Conservation (phyloP, 2,113 vertebrate genomes). For the Ploceus nigricollis region DNA sequence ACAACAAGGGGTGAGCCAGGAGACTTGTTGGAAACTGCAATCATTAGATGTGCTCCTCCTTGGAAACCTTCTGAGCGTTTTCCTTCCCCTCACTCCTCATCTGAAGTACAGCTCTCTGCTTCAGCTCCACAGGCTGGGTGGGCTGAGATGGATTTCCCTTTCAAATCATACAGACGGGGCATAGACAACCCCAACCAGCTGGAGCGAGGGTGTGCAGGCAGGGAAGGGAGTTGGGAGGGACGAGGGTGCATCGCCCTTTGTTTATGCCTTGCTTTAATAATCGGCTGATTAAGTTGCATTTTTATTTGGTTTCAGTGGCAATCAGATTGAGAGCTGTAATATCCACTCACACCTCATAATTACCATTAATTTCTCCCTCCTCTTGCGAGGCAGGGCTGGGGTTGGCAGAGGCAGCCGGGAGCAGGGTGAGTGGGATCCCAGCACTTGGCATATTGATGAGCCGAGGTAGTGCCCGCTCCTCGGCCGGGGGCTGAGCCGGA, state of each 20-base stretch:
- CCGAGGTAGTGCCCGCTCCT: neutral
- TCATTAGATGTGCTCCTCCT: conserved; percentile 26
- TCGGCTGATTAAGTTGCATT: conserved; percentile 65
- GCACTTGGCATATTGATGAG: conserved; percentile 29
- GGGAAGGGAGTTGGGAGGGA: neutral
- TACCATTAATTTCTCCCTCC: conserved; percentile 68
- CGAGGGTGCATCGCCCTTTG: neutral
- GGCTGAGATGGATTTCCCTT: neutral
- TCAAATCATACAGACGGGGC: fast-evolving
- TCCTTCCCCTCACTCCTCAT: neutral
- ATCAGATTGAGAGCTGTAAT: conserved; percentile 67
- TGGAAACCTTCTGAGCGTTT: conserved; percentile 15
- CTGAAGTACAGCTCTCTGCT: neutral
- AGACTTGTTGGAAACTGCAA: conserved; percentile 19
- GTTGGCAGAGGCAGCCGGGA: conserved; percentile 41
- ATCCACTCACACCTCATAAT: conserved; percentile 71
- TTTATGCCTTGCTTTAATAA: conserved; percentile 72
- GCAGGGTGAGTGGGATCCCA: neutral
- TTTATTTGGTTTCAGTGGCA: conserved; percentile 70
- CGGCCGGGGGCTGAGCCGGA: neutral
- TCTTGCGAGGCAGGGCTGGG: conserved; percentile 31
- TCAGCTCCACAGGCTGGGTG: neutral
- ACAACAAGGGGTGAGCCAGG: neutral
- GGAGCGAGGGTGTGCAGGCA: neutral
- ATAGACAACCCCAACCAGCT: neutral